Conservation (phyloP, 2,888 invertebrate genomes). For the Brachyptera risi region DNA sequence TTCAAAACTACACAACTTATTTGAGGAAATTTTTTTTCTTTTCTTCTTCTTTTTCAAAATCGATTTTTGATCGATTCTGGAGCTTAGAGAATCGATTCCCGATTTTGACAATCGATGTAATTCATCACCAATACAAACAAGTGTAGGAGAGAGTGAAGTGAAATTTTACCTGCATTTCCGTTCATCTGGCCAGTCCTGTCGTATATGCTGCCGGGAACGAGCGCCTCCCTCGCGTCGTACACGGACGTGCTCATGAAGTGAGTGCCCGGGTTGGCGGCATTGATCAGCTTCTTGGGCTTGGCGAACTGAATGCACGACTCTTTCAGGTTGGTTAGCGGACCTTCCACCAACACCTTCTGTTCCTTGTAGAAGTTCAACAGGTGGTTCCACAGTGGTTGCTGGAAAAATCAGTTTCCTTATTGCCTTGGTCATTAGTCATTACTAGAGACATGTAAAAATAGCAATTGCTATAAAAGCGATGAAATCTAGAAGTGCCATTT, state of each 20-base stretch:
- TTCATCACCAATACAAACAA: too few species aligned
- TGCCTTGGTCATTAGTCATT: background rate
- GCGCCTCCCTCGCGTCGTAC: conserved; percentile 93
- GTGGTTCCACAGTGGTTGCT: conserved; percentile 97
- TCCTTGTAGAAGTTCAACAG: conserved; percentile 96
- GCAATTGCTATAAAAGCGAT: too few species aligned
- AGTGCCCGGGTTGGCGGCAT: conserved; percentile 90
- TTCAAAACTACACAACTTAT: too few species aligned
- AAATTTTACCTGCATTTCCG: conserved; percentile 38
- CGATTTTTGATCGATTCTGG: too few species aligned
- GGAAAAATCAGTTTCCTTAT: too few species aligned
- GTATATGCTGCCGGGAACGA: conserved; percentile 91
- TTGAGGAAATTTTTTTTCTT: too few species aligned
- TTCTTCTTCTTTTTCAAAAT: too few species aligned
- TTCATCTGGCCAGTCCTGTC: conserved; percentile 61
- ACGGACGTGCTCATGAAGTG: conserved; percentile 97
- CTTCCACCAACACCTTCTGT: conserved; percentile 94
- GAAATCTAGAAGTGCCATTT: too few species aligned
- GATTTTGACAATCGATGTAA: too few species aligned
- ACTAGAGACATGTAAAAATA: too few species aligned
- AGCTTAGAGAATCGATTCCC: too few species aligned
- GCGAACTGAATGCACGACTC: conserved; percentile 96
- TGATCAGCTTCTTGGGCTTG: conserved; percentile 93
- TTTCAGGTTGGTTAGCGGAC: conserved; percentile 93
- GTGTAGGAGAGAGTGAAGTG: too few species aligned